A percentile compares a stretch with the other conserved stretches of the same genome.
These are phyloP conservation scores for Coendou prehensilis DNA, from an alignment of 2,797 vertebrate genomes.

Conservation along the genomic window DNA sequence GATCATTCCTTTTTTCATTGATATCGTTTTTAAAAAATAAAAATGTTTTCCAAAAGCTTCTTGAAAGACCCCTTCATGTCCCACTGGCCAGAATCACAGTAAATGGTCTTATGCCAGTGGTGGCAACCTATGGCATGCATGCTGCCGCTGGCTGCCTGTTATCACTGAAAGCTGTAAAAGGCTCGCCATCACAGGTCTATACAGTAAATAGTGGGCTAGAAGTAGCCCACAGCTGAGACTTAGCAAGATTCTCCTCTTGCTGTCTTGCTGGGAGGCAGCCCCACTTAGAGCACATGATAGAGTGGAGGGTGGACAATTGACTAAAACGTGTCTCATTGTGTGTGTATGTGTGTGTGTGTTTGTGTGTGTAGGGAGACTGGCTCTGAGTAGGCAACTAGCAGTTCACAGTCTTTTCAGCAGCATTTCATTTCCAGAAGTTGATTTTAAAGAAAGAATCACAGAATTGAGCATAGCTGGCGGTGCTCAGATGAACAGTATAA, in stretches of 20 bases:
- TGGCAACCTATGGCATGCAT: not conserved
- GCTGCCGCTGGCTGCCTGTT: not conserved
- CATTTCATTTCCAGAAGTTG: slow-evolving; percentile 28
- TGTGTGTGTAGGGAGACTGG: not conserved
- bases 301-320: not conserved
- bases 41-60: not conserved
- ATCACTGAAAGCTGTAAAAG: not conserved
- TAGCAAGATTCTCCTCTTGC: not conserved
- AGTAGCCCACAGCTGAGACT: not conserved
- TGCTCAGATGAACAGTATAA: not conserved
- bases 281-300: not conserved
- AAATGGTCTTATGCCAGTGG: not conserved
- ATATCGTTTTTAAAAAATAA: not conserved
- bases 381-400: not conserved
- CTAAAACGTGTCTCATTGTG: not conserved
- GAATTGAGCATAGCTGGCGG: not conserved
- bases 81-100: not conserved
- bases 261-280: not conserved
- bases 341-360: not conserved
- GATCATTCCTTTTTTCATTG: not conserved
- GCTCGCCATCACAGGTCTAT: not conserved
- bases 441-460: not conserved
- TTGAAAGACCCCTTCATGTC: not conserved
- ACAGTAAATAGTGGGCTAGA: not conserved
- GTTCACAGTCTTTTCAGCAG: not conserved